These are phyloP conservation scores for Diadema setosum DNA, from an alignment of 35 echinoderm and acorn worm species.

Conservation along the genomic window DNA sequence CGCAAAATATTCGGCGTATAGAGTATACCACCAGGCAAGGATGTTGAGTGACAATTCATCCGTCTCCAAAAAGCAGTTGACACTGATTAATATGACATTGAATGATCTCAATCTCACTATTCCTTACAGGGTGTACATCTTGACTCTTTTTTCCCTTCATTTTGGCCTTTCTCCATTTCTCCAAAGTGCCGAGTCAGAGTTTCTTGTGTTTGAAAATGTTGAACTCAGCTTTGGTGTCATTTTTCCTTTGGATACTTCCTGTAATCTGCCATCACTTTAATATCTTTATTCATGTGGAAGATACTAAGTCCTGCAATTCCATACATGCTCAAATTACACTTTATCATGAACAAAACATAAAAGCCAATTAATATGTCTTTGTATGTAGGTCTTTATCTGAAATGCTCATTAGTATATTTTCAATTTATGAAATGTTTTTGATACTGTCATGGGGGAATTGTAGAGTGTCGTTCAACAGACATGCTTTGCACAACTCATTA, in stretches of 20 bases:
- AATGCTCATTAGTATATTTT: no score
- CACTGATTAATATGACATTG: not conserved
- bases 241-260: not conserved
- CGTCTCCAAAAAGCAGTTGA: not conserved
- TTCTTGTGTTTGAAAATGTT: not conserved
- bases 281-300: not conserved
- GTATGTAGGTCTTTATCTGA: not conserved
- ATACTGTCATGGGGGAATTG: not conserved
- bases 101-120: not conserved
- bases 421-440: not conserved
- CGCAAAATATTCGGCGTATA: no score
- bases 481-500: no score
- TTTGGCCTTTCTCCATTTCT: not conserved
- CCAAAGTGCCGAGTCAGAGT: not conserved
- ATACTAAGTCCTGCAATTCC: no score
- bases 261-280: not conserved
- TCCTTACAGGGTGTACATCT: not conserved
- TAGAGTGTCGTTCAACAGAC: not conserved
- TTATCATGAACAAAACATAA: not conserved
- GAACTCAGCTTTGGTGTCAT: slow-evolving; percentile 8
- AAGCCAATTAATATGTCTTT: not conserved
- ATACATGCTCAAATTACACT: not conserved
- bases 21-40: not conserved
- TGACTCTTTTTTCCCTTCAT: slow-evolving; percentile 2
- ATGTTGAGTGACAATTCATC: not conserved